Percentiles rank a stretch among this genome's conserved stretches.
These are phyloP conservation scores for Zelostemma sp. DNA, from an alignment of 1,140 invertebrate genomes.

Conservation along the genomic window DNA sequence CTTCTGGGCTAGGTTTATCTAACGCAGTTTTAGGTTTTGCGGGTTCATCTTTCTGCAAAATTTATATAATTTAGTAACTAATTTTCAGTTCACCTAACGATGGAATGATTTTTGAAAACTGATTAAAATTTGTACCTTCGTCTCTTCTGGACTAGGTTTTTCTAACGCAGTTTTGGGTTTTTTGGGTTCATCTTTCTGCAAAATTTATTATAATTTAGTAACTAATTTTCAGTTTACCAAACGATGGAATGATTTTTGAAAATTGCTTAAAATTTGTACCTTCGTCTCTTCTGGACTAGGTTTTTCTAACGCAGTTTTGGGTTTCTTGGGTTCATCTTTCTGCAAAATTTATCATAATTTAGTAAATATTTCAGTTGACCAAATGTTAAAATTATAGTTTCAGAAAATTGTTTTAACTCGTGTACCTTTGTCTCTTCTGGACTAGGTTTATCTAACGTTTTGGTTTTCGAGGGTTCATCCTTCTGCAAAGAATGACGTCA, in stretches of 20 bases:
- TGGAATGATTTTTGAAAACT: not conserved
- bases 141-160: conserved; percentile 19
- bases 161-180: conserved; percentile 11
- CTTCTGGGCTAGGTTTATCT: conserved; percentile 20
- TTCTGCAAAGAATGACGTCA: too few species aligned
- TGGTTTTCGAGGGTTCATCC: too few species aligned
- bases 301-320: conserved; percentile 18
- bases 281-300: conserved; percentile 26
- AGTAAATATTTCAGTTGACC: not conserved
- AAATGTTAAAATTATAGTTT: not conserved
- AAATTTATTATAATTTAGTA: conserved; percentile 14
- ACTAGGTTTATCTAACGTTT: not conserved
- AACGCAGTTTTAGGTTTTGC: conserved; percentile 17
- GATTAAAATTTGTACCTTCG: conserved; percentile 42
- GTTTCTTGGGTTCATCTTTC: conserved; percentile 20
- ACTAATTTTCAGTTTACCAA: not conserved
- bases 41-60: conserved; percentile 41
- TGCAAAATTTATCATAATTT: conserved; percentile 22
- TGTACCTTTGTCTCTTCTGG: conserved; percentile 44
- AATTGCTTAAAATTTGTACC: conserved; percentile 31
- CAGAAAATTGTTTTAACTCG: not conserved
- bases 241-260: not conserved
- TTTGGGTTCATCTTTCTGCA: conserved; percentile 28
- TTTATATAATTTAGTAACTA: not conserved
- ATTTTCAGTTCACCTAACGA: not conserved